Base-by-base conservation (phyloP, 2,888 invertebrate genomes). In the Troides aeacus region DNA sequence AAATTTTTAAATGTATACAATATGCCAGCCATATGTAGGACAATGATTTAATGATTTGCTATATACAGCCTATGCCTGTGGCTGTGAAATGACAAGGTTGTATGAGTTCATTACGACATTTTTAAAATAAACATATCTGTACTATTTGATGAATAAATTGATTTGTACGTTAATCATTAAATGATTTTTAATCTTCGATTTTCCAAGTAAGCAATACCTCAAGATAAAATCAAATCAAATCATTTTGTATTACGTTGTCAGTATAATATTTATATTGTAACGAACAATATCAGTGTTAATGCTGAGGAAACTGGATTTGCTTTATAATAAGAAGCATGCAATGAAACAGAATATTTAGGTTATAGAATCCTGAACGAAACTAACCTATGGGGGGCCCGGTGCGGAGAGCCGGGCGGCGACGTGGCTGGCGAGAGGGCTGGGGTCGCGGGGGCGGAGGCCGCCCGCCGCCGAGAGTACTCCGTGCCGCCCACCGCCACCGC, bases 381-480 rank as follows among this genome's bases (percentile, higher is more conserved):
- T 77, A 71, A 90, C 91, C 91, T 89, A 73, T 90, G 89, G 23
- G 81, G 79, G 23, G 86, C 84, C 59, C 93, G 83, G 70, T 93
- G 90, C 63, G 95, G 93, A 73, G 94, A 94, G 72, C 95, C 95
- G 64, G 95, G 94, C 30, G 97, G 97, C 56, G 96, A 96, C 56
- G 94, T 93, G 63, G 97, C 96, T 62, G 97, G 97, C 59, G 96
- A 96, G 53, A 94, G 89, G 67, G 94, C 94, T 0, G 96, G 97
- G 21, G 96, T 96, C 57, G 94, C 93, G 23, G 96, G 96, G 58
- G 96, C 96, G 18, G 96, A 96, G 64, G 95, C 94, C 17, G 95
- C 94, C 36, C 94, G 88, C 72, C 94, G 77, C 72, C 94, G 79
- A 72, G 93, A 84, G 92, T 94, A 90, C 85, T 93, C 89, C 73